A percentile compares a stretch with the other conserved stretches of the same genome.
phyloP scores from a whole-genome alignment of 2,888 invertebrate species.

The Podabrus alpinus region DNA sequence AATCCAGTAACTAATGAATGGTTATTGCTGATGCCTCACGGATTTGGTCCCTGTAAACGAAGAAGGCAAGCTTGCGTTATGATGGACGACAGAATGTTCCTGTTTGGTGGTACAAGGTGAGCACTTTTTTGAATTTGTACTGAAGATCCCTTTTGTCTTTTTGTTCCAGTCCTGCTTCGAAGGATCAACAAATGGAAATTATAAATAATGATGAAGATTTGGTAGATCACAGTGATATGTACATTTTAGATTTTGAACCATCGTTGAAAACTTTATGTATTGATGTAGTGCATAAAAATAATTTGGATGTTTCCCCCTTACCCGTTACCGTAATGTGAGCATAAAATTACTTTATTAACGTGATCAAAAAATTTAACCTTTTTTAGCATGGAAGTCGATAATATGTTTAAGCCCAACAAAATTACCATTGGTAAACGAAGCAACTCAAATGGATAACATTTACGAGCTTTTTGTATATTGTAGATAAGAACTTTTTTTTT shows the following conservation, averaged over 20 bases:
- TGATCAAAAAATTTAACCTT: constrained; percentile 4
- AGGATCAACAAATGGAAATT: constrained; percentile 31
- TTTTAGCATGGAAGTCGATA: constrained; percentile 67
- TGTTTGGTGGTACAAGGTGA: constrained; percentile 92
- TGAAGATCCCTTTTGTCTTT: neutral
- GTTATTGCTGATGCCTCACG: constrained; percentile 64
- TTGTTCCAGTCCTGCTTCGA: constrained; percentile 22
- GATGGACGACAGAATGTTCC: constrained; percentile 71
- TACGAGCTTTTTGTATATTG: neutral
- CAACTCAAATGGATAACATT: constrained; percentile 50
- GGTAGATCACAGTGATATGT: constrained; percentile 82
- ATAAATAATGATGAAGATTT: constrained; percentile 59
- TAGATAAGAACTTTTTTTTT: neutral
- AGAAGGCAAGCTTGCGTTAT: constrained; percentile 82
- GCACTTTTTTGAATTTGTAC: neutral
- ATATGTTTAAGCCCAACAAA: constrained; percentile 72
- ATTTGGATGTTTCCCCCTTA: constrained; percentile 65
- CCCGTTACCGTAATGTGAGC: constrained; percentile 69
- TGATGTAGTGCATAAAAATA: constrained; percentile 66
- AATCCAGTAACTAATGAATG: constrained; percentile 65
- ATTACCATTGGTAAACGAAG: constrained; percentile 60
- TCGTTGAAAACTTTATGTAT: constrained; percentile 75
- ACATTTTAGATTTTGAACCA: constrained; percentile 79
- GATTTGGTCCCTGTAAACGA: constrained; percentile 66
- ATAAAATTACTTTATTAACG: neutral